A percentile compares a stretch with the other conserved stretches of the same genome.
These are phyloP conservation scores for Linepithema humile DNA, from an alignment of 1,140 invertebrate genomes.

Conservation along the genomic window DNA sequence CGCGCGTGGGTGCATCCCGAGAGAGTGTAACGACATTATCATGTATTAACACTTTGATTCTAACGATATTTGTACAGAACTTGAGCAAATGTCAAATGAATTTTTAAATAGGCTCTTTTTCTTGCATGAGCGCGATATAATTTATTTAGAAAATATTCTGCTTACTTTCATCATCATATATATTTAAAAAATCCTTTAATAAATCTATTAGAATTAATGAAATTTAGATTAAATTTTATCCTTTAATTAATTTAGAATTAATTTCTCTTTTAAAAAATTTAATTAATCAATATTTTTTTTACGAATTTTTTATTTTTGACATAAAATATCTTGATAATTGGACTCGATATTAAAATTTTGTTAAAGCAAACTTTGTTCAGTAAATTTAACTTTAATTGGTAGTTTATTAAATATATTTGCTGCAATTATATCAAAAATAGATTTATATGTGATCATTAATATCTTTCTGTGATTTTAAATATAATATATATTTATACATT, in stretches of 20 bases:
- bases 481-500: too few species aligned
- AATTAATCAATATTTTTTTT: neutral
- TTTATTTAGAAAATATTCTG: neutral
- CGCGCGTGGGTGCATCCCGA: slow-evolving; percentile 57
- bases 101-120: neutral
- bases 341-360: neutral
- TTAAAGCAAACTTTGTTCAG: neutral
- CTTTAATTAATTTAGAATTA: neutral
- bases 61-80: slow-evolving; percentile 31
- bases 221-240: neutral
- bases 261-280: neutral
- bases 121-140: too few species aligned
- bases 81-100: slow-evolving; percentile 16
- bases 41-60: slow-evolving; percentile 68
- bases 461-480: too few species aligned
- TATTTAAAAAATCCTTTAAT: too few species aligned
- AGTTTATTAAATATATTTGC: neutral
- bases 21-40: slow-evolving; percentile 61
- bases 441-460: neutral
- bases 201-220: too few species aligned
- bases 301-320: neutral
- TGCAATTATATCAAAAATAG: neutral
- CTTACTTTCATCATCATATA: too few species aligned
- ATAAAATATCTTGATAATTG: neutral
- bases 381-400: neutral